phyloP scores from a whole-genome alignment of 2,888 invertebrate species.

The Stenolophus ochropezus region DNA sequence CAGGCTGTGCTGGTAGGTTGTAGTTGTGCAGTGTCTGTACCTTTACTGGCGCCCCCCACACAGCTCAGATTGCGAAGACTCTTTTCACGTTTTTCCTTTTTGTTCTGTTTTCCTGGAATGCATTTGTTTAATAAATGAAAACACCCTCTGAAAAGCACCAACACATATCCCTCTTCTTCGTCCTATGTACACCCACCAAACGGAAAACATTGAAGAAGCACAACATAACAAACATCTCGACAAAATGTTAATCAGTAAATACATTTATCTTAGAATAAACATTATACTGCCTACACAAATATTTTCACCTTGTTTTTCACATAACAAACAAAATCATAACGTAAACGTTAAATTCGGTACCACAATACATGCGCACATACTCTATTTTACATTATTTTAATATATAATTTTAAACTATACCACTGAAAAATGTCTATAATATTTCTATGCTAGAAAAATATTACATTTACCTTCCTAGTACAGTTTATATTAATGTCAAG shows the following conservation, averaged over 20 bases:
- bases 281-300: not conserved
- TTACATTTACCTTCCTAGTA: no score
- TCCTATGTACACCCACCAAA: constrained; percentile 26
- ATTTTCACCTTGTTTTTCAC: not conserved
- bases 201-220: constrained; percentile 8
- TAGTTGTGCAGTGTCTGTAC: constrained; percentile 68
- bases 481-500: no score
- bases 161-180: constrained; percentile 42
- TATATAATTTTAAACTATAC: no score
- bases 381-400: no score
- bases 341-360: not conserved
- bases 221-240: constrained; percentile 17
- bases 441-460: no score
- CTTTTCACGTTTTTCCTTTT: constrained; percentile 76
- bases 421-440: no score
- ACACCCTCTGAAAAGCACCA: constrained; percentile 48
- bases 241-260: constrained; percentile 15
- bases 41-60: constrained; percentile 76
- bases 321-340: not conserved
- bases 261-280: constrained; percentile 3
- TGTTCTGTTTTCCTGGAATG: constrained; percentile 72
- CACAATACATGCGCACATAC: not conserved
- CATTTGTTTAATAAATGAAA: constrained; percentile 42
- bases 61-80: constrained; percentile 80
- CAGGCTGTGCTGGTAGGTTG: not conserved